A percentile compares a stretch with the other conserved stretches of the same genome.
Conservation (phyloP, 1,140 invertebrate genomes). For the Drosophila willistoni region DNA sequence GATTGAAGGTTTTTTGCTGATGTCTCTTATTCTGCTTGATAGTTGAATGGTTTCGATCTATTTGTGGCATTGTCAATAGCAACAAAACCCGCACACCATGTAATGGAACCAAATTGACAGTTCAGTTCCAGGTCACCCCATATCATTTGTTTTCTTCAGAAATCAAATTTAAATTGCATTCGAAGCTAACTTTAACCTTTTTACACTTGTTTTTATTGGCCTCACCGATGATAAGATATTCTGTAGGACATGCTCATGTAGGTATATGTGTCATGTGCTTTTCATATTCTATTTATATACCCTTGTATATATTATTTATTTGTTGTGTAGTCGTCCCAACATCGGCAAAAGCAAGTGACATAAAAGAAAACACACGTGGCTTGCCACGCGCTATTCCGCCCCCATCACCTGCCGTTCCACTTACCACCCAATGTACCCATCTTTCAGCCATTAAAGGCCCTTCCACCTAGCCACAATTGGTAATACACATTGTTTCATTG, state of each 20-base stretch:
- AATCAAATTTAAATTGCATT: constrained; percentile 15
- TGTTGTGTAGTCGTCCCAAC: constrained; percentile 13
- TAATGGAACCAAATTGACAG: constrained; percentile 41
- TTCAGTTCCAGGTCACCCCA: neutral
- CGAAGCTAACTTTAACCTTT: neutral
- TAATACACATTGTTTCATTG: neutral
- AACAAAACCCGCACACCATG: constrained; percentile 29
- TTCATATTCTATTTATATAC: constrained; percentile 30
- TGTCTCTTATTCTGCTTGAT: too few species aligned
- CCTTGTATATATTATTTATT: constrained; percentile 48
- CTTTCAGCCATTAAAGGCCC: neutral
- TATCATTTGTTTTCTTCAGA: constrained; percentile 11
- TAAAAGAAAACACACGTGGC: constrained; percentile 56
- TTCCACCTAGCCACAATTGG: neutral
- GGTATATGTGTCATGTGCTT: constrained; percentile 18
- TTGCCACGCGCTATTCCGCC: constrained; percentile 40
- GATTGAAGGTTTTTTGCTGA: too few species aligned
- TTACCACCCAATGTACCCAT: neutral
- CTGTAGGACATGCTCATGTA: constrained; percentile 8
- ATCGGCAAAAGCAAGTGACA: constrained; percentile 16
- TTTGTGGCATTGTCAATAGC: constrained; percentile 22
- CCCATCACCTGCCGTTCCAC: neutral
- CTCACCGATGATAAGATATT: neutral
- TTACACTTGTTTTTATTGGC: neutral
- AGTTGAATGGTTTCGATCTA: constrained; percentile 43